Evolutionary conservation across 2,113 vertebrate species (phyloP).

Genomic region (Bufo gargarizans): DNA sequence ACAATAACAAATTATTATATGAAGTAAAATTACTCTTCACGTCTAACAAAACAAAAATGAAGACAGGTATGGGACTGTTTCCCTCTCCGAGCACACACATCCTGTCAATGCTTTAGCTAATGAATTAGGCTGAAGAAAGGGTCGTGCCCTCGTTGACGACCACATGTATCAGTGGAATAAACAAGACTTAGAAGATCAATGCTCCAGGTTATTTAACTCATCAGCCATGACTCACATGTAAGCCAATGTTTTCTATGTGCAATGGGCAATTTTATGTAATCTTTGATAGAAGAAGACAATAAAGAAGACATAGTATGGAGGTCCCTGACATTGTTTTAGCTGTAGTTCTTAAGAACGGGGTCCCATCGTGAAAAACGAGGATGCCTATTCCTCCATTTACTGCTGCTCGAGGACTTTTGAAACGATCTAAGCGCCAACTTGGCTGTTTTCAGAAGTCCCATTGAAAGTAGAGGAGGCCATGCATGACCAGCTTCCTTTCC

Average conservation of each 20-base stretch:
- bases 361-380: no score
- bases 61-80: conserved; percentile 17
- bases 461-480: no score
- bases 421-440: no score
- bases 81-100: neutral
- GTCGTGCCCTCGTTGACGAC: conserved; percentile 22
- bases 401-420: no score
- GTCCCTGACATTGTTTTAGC: neutral
- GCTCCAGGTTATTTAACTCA: neutral
- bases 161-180: neutral
- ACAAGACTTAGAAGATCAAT: neutral
- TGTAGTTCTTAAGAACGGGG: neutral
- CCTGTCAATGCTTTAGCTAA: conserved; percentile 23
- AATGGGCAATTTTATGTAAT: no score
- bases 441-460: no score
- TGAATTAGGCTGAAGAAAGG: conserved; percentile 22
- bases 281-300: neutral
- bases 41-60: conserved; percentile 2
- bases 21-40: neutral
- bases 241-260: neutral
- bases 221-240: neutral
- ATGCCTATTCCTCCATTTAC: no score
- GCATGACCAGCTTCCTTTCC: no score
- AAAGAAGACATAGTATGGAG: neutral
- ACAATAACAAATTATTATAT: neutral